Base-by-base conservation (phyloP, 2,797 vertebrate genomes). In the Trachops cirrhosus region DNA sequence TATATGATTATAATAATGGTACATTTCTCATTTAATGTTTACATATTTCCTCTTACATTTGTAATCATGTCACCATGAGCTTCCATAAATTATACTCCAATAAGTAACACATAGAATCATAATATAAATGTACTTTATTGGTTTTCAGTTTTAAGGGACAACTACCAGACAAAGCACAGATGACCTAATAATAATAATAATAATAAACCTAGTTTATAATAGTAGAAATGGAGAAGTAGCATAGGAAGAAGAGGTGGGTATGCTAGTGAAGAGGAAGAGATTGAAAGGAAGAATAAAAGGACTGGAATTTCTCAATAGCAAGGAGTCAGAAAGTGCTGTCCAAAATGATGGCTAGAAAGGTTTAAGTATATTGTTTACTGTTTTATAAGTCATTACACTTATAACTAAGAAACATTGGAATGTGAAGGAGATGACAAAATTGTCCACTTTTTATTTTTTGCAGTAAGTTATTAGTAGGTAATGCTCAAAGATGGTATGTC, bases 261-360 rank as follows among this genome's bases (percentile, higher is more conserved):
- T 39, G 15, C 14, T 73, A 24, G 10, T 37, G 24, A 34, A 50
- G 29, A 34, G 57, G 29, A 93, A 16, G 8, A 18, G 1, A 9
- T 1, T 11, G 5, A 70, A 57, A 29, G 1, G 4, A 48, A 37
- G 24, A 77, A 4, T 0, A 11, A 48, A 46, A 22, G 14, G 41
- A 3, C 14, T 34, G 1, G 5, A 3, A 0, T 34, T 54, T 19
- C 29, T 89, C 62, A 19, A 5, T 2, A 44, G n/a, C 19, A 7
- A 84, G 11, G 44, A 90, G 15, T 83, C 50, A 50, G 50, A 74
- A 67, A 87, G 74, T 9, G 34, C 9, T 80, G 5, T 32, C 29
- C 24, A 41, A 22, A 67, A 14, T n/a, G 10, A 50, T 22, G 21
- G 3, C 14, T 59, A 22, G 21, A 92, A 71, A 59, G 12, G 2